phyloP scores from a whole-genome alignment of 2,113 vertebrate species.

The Phoxinus phoxinus region DNA sequence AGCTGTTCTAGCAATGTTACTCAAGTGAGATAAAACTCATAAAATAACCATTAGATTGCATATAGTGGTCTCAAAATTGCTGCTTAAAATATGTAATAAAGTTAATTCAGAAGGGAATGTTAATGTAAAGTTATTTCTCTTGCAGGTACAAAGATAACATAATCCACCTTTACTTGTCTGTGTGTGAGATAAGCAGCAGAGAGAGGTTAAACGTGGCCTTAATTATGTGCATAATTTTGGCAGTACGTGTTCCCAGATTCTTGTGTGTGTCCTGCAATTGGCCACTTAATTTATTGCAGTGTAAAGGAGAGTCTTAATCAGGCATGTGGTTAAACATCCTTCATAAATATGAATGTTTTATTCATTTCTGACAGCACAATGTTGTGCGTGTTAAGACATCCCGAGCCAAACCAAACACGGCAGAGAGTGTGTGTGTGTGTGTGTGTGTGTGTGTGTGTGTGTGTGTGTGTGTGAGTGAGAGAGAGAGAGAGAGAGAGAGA shows the following conservation, averaged over 20 bases:
- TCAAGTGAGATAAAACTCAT: neutral
- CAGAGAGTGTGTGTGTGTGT: neutral
- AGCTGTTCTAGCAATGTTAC: neutral
- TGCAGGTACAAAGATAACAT: neutral
- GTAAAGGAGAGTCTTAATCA: neutral
- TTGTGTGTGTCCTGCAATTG: neutral
- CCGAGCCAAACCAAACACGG: neutral
- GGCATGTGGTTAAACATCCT: neutral
- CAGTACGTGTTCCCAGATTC: neutral
- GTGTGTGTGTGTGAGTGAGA: too few species aligned
- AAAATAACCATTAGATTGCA: neutral
- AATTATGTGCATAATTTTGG: neutral
- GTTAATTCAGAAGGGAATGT: neutral
- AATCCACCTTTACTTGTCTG: neutral
- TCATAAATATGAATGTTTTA: constrained; percentile 11
- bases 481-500: too few species aligned
- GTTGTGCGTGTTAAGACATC: neutral
- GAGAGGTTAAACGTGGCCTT: neutral
- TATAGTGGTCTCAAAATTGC: neutral
- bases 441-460: too few species aligned
- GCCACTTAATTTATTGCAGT: neutral
- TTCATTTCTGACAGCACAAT: neutral
- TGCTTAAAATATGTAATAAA: neutral
- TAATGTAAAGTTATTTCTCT: constrained; percentile 16
- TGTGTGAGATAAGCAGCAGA: neutral